A percentile compares a stretch with the other conserved stretches of the same genome.
Evolutionary conservation across 2,888 invertebrate species (phyloP).

Genomic region (Athripsodes cinereus): DNA sequence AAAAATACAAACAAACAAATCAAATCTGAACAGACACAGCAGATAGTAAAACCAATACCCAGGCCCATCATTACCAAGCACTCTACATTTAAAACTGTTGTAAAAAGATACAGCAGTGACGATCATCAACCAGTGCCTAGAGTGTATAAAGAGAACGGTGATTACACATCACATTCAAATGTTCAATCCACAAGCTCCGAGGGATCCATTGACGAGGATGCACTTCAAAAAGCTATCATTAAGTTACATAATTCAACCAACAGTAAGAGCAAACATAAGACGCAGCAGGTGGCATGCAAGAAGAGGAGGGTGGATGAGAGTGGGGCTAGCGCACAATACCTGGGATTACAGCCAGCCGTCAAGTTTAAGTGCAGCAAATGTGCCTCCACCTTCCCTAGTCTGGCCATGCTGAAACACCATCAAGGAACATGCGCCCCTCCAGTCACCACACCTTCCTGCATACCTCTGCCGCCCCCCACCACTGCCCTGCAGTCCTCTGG

Average conservation of each 20-base stretch:
- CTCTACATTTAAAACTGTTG: conserved; percentile 12
- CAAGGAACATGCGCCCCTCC: conserved; percentile 51
- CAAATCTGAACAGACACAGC: neutral
- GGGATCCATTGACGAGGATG: neutral
- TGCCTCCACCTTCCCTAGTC: conserved; percentile 60
- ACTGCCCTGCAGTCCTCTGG: conserved; percentile 33
- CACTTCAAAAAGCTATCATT: neutral
- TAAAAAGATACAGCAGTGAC: conserved; percentile 10
- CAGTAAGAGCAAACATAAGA: conserved; percentile 8
- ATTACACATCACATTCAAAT: conserved; percentile 3
- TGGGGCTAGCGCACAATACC: conserved; percentile 56
- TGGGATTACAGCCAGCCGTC: conserved; percentile 64
- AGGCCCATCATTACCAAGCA: conserved; percentile 13
- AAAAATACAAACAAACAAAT: neutral
- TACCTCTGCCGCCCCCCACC: conserved; percentile 33
- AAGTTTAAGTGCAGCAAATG: conserved; percentile 72
- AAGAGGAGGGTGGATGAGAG: conserved; percentile 41
- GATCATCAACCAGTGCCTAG: neutral
- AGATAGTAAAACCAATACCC: conserved; percentile 2
- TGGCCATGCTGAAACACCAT: conserved; percentile 63
- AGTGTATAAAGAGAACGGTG: conserved; percentile 14
- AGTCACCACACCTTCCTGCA: conserved; percentile 39
- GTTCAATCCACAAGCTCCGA: neutral
- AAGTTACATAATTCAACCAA: conserved; percentile 6
- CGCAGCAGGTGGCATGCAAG: conserved; percentile 33